Conservation (phyloP, 2,888 invertebrate genomes). For the Andrena praecox region DNA sequence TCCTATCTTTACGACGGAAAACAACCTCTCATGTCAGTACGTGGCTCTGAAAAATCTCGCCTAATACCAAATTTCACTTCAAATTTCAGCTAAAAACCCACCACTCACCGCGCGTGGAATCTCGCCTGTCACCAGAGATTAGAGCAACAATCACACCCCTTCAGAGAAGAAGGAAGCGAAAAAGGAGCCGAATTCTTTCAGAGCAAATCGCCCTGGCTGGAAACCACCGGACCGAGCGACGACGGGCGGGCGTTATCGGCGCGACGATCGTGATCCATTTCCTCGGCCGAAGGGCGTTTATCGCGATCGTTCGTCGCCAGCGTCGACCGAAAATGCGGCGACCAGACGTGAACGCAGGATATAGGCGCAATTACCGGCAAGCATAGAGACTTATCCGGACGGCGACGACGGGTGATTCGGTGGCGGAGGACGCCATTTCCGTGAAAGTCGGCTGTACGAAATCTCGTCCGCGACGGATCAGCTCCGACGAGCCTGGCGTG, state of each 20-base stretch:
- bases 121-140: no score
- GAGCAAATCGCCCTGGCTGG: conserved; percentile 21
- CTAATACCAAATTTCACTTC: no score
- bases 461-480: conserved; percentile 41
- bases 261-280: conserved; percentile 71
- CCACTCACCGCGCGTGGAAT: no score
- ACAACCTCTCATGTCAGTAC: no score
- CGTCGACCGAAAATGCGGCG: conserved; percentile 45
- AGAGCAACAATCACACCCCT: neutral
- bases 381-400: conserved; percentile 58
- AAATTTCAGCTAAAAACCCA: no score
- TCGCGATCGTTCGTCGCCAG: conserved; percentile 63
- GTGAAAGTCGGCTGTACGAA: conserved; percentile 56
- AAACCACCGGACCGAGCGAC: conserved; percentile 25
- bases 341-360: conserved; percentile 61
- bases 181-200: conserved; percentile 16
- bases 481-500: neutral
- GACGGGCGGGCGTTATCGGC: conserved; percentile 56
- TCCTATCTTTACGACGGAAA: no score
- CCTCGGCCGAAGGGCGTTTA: conserved; percentile 63
- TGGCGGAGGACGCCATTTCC: conserved; percentile 42
- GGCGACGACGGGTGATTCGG: conserved; percentile 53
- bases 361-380: conserved; percentile 65
- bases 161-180: neutral
- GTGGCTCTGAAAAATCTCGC: no score